Conservation (phyloP, 2,113 vertebrate species). For the Crotalus helleri region DNA sequence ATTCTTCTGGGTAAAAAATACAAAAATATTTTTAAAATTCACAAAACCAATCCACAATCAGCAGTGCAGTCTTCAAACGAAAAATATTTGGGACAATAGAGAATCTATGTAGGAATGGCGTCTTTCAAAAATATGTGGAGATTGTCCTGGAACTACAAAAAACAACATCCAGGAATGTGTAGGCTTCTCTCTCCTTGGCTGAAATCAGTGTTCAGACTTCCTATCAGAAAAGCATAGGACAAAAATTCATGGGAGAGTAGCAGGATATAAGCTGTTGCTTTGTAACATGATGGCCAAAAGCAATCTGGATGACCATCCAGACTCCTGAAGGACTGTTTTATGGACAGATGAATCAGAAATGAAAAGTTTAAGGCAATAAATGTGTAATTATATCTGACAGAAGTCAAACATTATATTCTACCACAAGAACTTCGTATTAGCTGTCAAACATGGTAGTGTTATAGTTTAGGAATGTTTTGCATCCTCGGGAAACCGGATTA, state of each 20-base stretch:
- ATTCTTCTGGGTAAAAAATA: not conserved
- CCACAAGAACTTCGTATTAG: not conserved
- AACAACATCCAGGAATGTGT: not conserved
- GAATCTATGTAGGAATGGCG: too few species aligned
- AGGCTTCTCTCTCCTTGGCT: not conserved
- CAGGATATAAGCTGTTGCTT: not conserved
- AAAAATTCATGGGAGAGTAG: not conserved
- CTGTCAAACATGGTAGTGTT: not conserved
- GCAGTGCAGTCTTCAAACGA: not conserved
- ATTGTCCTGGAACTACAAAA: not conserved
- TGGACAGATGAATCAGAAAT: not conserved
- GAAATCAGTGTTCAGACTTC: not conserved
- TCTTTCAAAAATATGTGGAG: not conserved
- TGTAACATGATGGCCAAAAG: not conserved
- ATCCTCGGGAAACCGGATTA: not conserved
- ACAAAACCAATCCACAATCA: not conserved
- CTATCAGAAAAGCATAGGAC: not conserved
- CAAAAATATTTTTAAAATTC: not conserved
- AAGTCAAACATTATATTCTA: not conserved
- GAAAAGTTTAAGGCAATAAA: not conserved
- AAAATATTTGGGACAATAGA: not conserved
- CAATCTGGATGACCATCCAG: not conserved
- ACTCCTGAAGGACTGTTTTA: not conserved
- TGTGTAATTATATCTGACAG: not conserved
- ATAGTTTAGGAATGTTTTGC: not conserved